Conservation (phyloP, 2,888 invertebrate species). For the Tipula unca region DNA sequence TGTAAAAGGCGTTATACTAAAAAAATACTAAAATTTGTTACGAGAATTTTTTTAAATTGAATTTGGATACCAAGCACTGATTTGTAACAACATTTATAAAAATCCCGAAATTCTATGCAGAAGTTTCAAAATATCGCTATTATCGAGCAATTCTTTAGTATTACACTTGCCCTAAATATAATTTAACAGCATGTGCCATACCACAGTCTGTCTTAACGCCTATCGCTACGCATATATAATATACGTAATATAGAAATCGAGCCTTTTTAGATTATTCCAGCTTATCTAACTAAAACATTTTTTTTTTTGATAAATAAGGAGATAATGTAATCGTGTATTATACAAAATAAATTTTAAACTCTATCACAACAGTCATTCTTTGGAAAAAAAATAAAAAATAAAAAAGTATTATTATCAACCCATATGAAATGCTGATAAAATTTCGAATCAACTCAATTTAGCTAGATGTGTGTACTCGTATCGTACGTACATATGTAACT, state of each 20-base stretch:
- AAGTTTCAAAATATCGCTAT: no score
- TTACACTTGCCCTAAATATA: no score
- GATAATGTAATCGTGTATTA: neutral
- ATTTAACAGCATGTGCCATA: neutral
- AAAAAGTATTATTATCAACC: neutral
- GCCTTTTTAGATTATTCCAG: neutral
- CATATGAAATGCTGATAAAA: neutral
- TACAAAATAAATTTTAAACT: neutral
- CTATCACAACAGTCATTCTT: neutral
- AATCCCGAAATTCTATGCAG: no score
- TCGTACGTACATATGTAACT: neutral
- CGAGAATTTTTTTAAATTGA: no score
- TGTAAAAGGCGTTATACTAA: no score
- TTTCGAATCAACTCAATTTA: neutral
- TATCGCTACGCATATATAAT: neutral
- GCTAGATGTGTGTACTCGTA: neutral
- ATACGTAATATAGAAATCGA: neutral
- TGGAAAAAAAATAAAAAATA: neutral
- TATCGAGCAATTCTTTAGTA: no score
- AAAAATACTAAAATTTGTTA: no score
- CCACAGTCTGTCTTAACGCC: neutral
- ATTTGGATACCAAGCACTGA: no score
- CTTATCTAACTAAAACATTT: neutral
- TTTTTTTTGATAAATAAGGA: neutral
- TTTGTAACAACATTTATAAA: no score